Percentiles rank a stretch among this genome's conserved stretches.
Evolutionary conservation across 2,113 vertebrate genomes (phyloP).

Genomic region (Cyprinodon tularosa): DNA sequence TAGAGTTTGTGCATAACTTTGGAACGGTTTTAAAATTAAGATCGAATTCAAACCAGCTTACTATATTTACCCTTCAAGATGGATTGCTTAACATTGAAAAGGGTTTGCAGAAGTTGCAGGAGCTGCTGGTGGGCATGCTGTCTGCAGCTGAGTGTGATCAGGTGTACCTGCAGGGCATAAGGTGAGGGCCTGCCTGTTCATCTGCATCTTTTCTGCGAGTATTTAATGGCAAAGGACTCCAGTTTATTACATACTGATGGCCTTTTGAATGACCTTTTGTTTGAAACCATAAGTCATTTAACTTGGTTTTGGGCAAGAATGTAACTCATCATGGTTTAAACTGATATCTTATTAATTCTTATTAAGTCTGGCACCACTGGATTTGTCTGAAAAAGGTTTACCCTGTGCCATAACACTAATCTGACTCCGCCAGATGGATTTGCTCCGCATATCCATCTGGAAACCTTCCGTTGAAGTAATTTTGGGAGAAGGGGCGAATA

Average conservation of each 20-base stretch:
- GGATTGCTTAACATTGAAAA: conserved; percentile 90
- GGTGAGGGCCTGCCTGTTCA: conserved; percentile 77
- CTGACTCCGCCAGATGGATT: too few species aligned
- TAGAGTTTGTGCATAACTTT: conserved; percentile 93
- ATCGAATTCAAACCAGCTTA: conserved; percentile 82
- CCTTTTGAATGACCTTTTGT: not conserved
- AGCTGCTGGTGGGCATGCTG: conserved; percentile 91
- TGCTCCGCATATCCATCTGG: too few species aligned
- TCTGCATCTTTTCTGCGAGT: not conserved
- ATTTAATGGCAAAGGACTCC: not conserved
- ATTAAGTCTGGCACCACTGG: not conserved
- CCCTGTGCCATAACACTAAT: not conserved
- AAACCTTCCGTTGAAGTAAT: too few species aligned
- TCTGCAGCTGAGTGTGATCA: conserved; percentile 90
- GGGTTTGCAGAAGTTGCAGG: conserved; percentile 87
- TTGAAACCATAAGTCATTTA: not conserved
- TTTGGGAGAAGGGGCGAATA: too few species aligned
- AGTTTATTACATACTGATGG: not conserved
- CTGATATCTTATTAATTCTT: not conserved
- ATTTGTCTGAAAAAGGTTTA: not conserved
- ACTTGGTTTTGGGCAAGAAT: not conserved
- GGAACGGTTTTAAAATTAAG: conserved; percentile 93
- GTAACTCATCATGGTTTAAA: not conserved
- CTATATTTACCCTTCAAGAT: conserved; percentile 87
- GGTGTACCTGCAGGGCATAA: conserved; percentile 89